Base-by-base conservation (phyloP, 2,888 invertebrate genomes). In the Phania funesta region DNA sequence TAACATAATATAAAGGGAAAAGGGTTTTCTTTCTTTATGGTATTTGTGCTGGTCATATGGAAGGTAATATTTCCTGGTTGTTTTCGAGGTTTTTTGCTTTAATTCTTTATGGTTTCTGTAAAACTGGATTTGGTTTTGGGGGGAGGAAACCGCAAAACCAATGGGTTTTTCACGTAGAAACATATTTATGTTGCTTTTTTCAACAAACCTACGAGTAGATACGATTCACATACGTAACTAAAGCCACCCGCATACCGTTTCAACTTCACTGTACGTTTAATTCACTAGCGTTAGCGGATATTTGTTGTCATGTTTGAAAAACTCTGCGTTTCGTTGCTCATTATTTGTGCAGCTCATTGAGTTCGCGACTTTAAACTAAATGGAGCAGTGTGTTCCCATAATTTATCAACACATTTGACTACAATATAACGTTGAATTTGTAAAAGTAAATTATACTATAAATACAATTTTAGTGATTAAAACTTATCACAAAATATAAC, bases 401-500 rank as follows among this genome's bases (percentile, higher is more conserved):
- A 74, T 68, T 76, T 82, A 82, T 82, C 78, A 78, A 64, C 73
- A 50, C 54, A 67, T 67, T 74, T 76, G 41, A 56, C 67, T 73
- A 58, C 64, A 65, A 62, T 50, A 71, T 54, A 74, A 48, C 20
- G 67, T 46, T 68, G 56, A 64, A 67, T 71, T 76, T 76, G 70
- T 80, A 71, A 76, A 65, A 54, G 50, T 52, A 56, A 68, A 70
- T 67, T 35, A 64, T 22, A 52, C 26, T 70, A 52, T 52, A 80
- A 60, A 24, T 67, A 71, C 44, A 56, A 44, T 64, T 58, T 87
- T 88, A 85, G 84, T 87, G 89, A 88, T 88, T 88, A 88, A 87
- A 88, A 88, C 86, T 89, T 89, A 88, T 88, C 89, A 88, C 87
- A 87, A 85, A 85, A 87, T 86, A 86, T 54, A 70, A 29, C 58